These are phyloP conservation scores for Lamellibrachia luymesi DNA, from an alignment of 1,140 invertebrate genomes.

Conservation along the genomic window DNA sequence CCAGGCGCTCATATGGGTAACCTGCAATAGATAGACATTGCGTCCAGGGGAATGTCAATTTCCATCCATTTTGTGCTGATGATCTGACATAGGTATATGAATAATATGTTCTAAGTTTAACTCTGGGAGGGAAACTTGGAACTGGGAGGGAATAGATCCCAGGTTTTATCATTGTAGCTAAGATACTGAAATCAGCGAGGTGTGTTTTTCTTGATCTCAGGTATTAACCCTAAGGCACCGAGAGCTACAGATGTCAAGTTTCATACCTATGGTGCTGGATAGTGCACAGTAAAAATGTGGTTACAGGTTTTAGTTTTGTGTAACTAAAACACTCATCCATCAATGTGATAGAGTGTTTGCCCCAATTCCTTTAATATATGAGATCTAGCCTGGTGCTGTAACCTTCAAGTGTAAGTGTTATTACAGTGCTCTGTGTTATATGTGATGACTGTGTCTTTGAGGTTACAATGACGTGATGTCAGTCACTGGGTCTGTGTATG, in stretches of 20 bases:
- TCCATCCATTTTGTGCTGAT: background rate
- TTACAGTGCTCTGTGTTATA: background rate
- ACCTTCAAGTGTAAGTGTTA: background rate
- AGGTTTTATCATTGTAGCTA: background rate
- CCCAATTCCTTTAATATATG: background rate
- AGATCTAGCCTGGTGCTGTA: background rate
- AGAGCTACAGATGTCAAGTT: too few species aligned
- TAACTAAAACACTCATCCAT: background rate
- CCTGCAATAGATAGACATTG: background rate
- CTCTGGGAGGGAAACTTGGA: background rate
- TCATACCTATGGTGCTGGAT: too few species aligned
- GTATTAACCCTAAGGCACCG: background rate
- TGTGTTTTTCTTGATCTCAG: background rate
- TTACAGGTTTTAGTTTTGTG: background rate
- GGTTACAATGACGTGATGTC: background rate
- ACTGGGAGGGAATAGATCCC: background rate
- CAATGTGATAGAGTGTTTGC: background rate
- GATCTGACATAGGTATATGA: background rate
- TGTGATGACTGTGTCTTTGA: background rate
- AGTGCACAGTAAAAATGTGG: background rate
- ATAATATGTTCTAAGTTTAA: background rate
- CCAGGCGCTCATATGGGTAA: background rate
- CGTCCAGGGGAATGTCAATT: background rate
- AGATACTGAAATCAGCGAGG: background rate
- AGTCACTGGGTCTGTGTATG: background rate